phyloP scores from a whole-genome alignment of 2,888 invertebrate species.

The Polyommatus icarus region DNA sequence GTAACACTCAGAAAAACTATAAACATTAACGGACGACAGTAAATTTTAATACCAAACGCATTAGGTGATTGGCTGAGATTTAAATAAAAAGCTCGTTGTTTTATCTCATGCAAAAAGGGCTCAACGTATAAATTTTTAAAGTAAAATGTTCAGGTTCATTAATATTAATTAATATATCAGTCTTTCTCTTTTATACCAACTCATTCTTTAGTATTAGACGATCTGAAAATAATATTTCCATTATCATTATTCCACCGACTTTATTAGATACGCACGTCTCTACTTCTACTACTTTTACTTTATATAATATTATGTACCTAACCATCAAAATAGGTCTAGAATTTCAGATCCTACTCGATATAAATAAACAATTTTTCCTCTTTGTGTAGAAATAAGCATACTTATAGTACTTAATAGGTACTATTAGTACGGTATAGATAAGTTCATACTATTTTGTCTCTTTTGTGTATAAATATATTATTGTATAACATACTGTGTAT shows the following conservation, averaged over 20 bases:
- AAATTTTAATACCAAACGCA: slow-evolving; percentile 8
- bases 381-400: too few species aligned
- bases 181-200: background rate
- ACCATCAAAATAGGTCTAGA: too few species aligned
- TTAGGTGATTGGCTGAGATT: background rate
- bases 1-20: background rate
- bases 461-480: background rate
- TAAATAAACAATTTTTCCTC: too few species aligned
- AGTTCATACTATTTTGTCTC: background rate
- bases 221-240: too few species aligned
- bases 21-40: slow-evolving; percentile 24
- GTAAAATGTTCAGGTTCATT: background rate
- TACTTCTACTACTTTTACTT: too few species aligned
- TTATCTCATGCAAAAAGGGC: background rate
- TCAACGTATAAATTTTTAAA: background rate
- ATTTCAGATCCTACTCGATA: too few species aligned
- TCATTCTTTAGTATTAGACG: too few species aligned
- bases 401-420: too few species aligned
- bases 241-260: too few species aligned
- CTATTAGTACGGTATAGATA: too few species aligned
- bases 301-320: too few species aligned
- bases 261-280: too few species aligned
- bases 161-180: background rate
- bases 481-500: background rate
- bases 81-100: slow-evolving; percentile 12